Percentiles rank a stretch among this genome's conserved stretches.
Evolutionary conservation across 2,888 invertebrate genomes (phyloP).

Genomic region (Aplocera efformata): DNA sequence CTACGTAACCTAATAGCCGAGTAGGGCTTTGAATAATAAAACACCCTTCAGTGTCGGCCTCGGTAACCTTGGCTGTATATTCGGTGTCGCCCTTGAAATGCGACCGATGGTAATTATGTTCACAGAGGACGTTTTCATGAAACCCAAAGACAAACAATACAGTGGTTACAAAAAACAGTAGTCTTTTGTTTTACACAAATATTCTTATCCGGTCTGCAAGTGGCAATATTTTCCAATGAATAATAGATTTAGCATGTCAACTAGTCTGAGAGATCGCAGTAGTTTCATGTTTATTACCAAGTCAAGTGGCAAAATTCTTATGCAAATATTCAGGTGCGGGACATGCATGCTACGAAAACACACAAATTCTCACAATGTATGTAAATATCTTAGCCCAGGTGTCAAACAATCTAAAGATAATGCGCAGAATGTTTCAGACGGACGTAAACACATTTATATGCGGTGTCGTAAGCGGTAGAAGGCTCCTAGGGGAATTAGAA

Average conservation of each 20-base stretch:
- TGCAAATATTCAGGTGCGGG: conserved; percentile 19
- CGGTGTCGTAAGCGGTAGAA: not conserved
- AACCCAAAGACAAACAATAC: not conserved
- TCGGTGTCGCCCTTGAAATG: conserved; percentile 24
- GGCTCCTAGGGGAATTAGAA: too few relatives aligned
- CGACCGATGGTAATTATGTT: conserved; percentile 11
- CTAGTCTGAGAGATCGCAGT: too few relatives aligned
- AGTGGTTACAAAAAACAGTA: not conserved
- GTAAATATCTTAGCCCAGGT: too few relatives aligned
- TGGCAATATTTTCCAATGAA: too few relatives aligned
- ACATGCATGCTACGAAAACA: conserved; percentile 14
- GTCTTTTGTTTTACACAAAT: too few relatives aligned
- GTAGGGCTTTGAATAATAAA: conserved; percentile 29
- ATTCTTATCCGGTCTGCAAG: too few relatives aligned
- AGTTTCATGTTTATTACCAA: conserved; percentile 18
- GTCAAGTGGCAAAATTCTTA: conserved; percentile 19
- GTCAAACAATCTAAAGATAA: too few relatives aligned
- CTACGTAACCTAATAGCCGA: conserved; percentile 26
- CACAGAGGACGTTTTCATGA: conserved; percentile 15
- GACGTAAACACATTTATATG: not conserved
- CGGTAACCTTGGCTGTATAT: conserved; percentile 23
- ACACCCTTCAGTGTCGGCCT: conserved; percentile 17
- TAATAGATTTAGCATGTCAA: too few relatives aligned
- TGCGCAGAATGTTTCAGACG: too few relatives aligned
- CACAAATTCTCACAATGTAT: too few relatives aligned